Base-by-base conservation (phyloP, 1,140 invertebrate species). In the Drosophila rhopaloa region DNA sequence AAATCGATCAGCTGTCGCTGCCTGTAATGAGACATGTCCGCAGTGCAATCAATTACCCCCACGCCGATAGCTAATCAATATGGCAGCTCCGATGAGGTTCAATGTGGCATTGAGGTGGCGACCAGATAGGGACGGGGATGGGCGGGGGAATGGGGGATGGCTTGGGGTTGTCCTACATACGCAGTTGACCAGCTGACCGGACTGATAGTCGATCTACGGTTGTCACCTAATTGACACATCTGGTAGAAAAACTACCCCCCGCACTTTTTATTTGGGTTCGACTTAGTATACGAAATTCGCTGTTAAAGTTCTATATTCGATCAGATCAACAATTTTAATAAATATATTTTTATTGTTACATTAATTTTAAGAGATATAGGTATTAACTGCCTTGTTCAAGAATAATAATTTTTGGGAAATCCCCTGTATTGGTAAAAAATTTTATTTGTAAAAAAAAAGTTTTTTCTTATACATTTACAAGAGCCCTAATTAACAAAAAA, bases 1-100 rank as follows among this genome's bases (percentile, higher is more conserved):
- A 86, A 86, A 86, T 86, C 82, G 82, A 86, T 86, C 82, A 86
- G 83, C 79, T 86, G 82, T 86, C 83, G 68, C 7, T 56, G 43
- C 50, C 46, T 53, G 76, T 85, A 86, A 85, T 84, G 81, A 56
- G 76, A 79, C 76, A 61, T 80, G 71, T 86, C 55, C 47, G 50
- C 50, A 55, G 48, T 62, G 70, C 79, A 88, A 86, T 88, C 83
- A 86, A 86, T 86, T 82, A 88, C 61, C 79, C 65, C 41, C 57
- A 65, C 47, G 11, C 62, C 70, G 83, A 86, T 79, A 86, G 50
- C 75, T 81, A 88, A 86, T 88, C 82, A 86, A 82, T 61, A 81
- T 76, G 71, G 41, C 75, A 79, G 63, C 46, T 44, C 14, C 16
- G 62, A 56, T 48, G 66, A 6, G 66, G 62, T 67, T 56, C 66